Conservation (phyloP, 23 tunicate species). For the Aplidium turbinatum region DNA sequence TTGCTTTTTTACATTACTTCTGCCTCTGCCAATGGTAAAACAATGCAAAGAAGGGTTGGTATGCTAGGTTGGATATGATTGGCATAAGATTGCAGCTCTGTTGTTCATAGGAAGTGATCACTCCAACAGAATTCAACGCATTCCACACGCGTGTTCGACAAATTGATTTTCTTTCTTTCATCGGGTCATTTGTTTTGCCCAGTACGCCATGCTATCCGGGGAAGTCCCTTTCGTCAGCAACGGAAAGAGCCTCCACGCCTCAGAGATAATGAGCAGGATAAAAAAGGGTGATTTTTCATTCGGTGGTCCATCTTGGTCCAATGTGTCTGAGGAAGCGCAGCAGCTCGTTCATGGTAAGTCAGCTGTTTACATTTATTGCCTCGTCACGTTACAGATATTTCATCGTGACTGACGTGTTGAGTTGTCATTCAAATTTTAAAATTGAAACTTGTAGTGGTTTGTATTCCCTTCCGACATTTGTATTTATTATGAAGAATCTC, state of each 20-base stretch:
- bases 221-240: constrained; percentile 90
- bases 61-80: too few species aligned
- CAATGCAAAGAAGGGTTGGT: too few species aligned
- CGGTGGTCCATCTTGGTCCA: constrained; percentile 70
- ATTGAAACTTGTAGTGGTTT: neutral
- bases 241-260: constrained; percentile 69
- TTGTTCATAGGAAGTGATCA: too few species aligned
- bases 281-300: constrained; percentile 76
- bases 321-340: constrained; percentile 85
- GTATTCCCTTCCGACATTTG: too few species aligned
- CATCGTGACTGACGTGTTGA: too few species aligned
- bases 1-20: too few species aligned
- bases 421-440: neutral
- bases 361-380: neutral
- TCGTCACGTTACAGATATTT: neutral
- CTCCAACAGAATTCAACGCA: too few species aligned
- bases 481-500: too few species aligned
- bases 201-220: constrained; percentile 94
- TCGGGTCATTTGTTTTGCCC: constrained; percentile 2
- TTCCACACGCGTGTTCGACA: too few species aligned
- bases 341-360: constrained; percentile 77
- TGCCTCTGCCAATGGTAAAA: too few species aligned
- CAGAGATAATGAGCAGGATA: constrained; percentile 79
- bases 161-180: too few species aligned
- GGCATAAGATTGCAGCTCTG: too few species aligned